These are phyloP conservation scores for Phenganax stokvisi DNA, from an alignment of 92 coral and sea anemone genomes.

Conservation along the genomic window DNA sequence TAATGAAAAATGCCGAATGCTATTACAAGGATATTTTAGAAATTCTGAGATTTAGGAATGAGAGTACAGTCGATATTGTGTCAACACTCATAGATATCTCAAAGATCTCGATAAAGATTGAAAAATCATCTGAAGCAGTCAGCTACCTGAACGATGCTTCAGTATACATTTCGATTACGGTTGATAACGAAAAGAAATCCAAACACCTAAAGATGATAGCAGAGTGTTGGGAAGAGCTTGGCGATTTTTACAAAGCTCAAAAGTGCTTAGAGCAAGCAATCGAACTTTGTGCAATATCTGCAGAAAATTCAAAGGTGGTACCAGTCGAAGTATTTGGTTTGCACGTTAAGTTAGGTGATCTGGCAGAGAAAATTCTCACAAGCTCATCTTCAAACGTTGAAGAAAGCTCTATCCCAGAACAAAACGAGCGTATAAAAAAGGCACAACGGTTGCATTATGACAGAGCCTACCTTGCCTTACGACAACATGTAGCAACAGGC, in stretches of 20 bases:
- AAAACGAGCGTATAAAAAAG: neutral
- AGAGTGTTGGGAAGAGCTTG: slow-evolving; percentile 12
- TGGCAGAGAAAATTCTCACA: neutral
- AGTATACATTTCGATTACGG: neutral
- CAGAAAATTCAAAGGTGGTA: neutral
- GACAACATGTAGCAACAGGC: slow-evolving; percentile 11
- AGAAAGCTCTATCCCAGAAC: neutral
- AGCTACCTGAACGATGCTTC: slow-evolving; percentile 21
- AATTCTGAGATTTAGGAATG: neutral
- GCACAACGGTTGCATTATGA: slow-evolving; percentile 9
- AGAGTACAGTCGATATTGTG: neutral
- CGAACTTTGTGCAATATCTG: neutral
- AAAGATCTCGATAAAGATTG: neutral
- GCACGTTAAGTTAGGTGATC: slow-evolving; percentile 19
- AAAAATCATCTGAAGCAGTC: neutral
- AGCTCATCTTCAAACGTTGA: neutral
- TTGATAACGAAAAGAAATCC: neutral
- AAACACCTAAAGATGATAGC: neutral
- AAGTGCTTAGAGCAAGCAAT: neutral
- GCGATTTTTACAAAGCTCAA: neutral
- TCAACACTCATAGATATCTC: neutral
- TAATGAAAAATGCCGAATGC: neutral
- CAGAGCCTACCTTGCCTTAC: neutral
- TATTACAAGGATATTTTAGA: slow-evolving; percentile 6
- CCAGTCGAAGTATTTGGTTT: neutral